Conservation (phyloP, 2,888 invertebrate genomes). For the Xylota sylvarum region DNA sequence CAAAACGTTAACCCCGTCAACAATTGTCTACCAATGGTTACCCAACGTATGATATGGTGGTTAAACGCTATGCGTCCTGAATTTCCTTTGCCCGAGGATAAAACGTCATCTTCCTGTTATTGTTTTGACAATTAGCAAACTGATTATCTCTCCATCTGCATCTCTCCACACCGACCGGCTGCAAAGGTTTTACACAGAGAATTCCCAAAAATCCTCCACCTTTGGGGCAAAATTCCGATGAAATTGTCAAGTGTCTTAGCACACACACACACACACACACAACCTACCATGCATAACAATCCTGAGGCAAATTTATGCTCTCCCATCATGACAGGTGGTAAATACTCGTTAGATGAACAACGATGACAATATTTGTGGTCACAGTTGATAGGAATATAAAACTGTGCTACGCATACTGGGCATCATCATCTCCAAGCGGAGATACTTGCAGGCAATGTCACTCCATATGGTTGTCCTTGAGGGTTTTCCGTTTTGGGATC, state of each 20-base stretch:
- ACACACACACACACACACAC: no score
- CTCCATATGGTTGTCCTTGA: no score
- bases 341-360: no score
- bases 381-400: neutral
- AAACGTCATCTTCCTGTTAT: slow-evolving; percentile 1
- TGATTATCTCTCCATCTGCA: neutral
- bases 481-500: no score
- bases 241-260: neutral
- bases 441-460: no score
- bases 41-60: neutral
- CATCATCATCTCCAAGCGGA: no score
- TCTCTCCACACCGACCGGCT: no score
- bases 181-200: no score
- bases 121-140: slow-evolving; percentile 2
- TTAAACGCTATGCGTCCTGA: neutral
- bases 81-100: neutral
- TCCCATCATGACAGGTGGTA: neutral
- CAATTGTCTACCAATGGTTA: neutral
- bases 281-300: neutral
- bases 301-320: slow-evolving; percentile 1
- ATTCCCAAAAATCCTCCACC: neutral
- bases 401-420: no score
- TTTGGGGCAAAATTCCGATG: neutral
- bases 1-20: no score
- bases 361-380: neutral